Base-by-base conservation (phyloP, 1,140 invertebrate genomes). In the Ceratosolen fusciceps region DNA sequence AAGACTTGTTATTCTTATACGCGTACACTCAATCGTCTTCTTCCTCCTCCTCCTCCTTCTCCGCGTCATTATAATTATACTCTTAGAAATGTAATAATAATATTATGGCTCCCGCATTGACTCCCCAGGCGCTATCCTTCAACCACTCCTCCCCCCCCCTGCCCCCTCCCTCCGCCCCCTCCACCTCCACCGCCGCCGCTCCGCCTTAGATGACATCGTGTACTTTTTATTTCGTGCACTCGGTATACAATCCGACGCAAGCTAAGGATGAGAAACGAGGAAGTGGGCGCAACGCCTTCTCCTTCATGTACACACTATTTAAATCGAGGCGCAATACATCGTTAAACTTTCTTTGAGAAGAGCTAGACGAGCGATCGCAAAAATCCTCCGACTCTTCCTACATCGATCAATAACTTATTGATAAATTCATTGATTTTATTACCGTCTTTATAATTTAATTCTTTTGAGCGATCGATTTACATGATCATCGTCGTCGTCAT, bases 71-170 rank as follows among this genome's bases (percentile, higher is more conserved):
- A 49, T 70, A 49, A 70, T 43, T 62, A 71, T 60, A 72, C 49
- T 37, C 43, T 8, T 60, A 78, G 68, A 78, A 78, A 62, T 62
- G 26, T 49, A 78, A 62, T 72, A 77, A 62, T 72, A 77, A 77
- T 71, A 60, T 70, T 67, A 67, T 76, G 47, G 47, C 47, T 76
- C 24, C 43, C 43, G 52, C 43, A 47, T 70, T 62, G 9, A 21
- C 72, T 72, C 47, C 8, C 21, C 60, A 60, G 37, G 54, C 56
- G 39, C 68, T n/a, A n/a, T n/a, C n/a, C n/a, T n/a, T n/a, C n/a
- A n/a, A n/a, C n/a, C n/a, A n/a, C n/a, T n/a, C n/a, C n/a, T n/a
- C n/a, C n/a, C n/a, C n/a, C n/a, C n/a, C n/a, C n/a, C n/a, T n/a
- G n/a, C n/a, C n/a, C n/a, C n/a, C n/a, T n/a, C n/a, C n/a, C n/a